Conservation (phyloP, 2,888 invertebrate species). For the Temnothorax unifasciatus region DNA sequence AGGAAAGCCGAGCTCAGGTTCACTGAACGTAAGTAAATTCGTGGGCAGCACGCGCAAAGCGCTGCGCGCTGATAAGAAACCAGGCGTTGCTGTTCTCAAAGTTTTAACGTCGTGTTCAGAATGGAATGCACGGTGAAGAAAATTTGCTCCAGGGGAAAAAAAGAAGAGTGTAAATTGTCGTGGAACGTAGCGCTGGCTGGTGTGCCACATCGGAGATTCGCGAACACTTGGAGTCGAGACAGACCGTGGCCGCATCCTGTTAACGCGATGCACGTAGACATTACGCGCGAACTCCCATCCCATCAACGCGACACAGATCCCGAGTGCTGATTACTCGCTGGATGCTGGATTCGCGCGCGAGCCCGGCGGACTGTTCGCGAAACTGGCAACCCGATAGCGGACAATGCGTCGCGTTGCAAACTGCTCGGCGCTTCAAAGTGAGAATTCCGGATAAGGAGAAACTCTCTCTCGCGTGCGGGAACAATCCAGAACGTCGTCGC, state of each 20-base stretch:
- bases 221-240: neutral
- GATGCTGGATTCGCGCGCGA: constrained; percentile 31
- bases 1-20: constrained; percentile 2
- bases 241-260: neutral
- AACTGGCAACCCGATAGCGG: constrained; percentile 44
- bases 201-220: neutral
- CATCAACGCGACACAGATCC: constrained; percentile 15
- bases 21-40: constrained; percentile 13
- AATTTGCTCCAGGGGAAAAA: neutral
- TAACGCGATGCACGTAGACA: constrained; percentile 10
- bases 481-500: constrained; percentile 66
- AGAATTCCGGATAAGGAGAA: constrained; percentile 57
- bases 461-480: constrained; percentile 60
- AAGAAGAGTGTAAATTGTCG: neutral
- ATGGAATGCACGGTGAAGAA: neutral
- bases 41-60: neutral
- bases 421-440: constrained; percentile 49
- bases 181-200: neutral
- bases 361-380: constrained; percentile 11
- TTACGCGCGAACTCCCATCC: constrained; percentile 7
- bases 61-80: constrained; percentile 4
- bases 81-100: neutral
- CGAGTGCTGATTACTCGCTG: constrained; percentile 26
- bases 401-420: constrained; percentile 47
- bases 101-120: neutral